Evolutionary conservation across 1,140 invertebrate genomes (phyloP).

Genomic region (Vanessa atalanta): DNA sequence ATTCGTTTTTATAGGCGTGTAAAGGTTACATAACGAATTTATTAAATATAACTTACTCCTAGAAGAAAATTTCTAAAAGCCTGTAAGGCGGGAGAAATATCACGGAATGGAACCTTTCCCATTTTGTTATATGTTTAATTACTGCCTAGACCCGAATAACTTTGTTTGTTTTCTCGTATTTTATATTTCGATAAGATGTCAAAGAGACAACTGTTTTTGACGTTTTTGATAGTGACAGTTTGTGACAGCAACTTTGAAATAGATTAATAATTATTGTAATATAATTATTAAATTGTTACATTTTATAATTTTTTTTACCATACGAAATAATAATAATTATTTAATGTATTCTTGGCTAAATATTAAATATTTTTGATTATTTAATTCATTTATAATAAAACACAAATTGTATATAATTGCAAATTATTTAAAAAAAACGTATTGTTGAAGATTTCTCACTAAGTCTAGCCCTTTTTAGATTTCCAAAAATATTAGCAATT

Average conservation of each 20-base stretch:
- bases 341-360: too few relatives aligned
- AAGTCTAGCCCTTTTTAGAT: too few relatives aligned
- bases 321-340: too few relatives aligned
- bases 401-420: too few relatives aligned
- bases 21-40: constrained; percentile 63
- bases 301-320: too few relatives aligned
- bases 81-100: constrained; percentile 83
- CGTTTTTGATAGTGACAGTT: constrained; percentile 16
- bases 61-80: constrained; percentile 82
- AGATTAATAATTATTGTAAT: too few relatives aligned
- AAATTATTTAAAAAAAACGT: too few relatives aligned
- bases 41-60: constrained; percentile 75
- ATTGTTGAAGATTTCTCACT: too few relatives aligned
- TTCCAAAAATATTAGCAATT: too few relatives aligned
- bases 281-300: not conserved
- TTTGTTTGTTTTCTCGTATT: not conserved
- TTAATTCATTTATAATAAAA: too few relatives aligned
- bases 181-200: not conserved
- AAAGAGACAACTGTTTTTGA: constrained; percentile 35
- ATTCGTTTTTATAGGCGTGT: not conserved
- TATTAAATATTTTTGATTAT: too few relatives aligned
- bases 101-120: constrained; percentile 72
- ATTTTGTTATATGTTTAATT: constrained; percentile 38
- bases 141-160: not conserved
- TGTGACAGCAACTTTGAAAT: not conserved